Conservation (phyloP, 1,140 invertebrate genomes). For the Campoletis sonorensis region DNA sequence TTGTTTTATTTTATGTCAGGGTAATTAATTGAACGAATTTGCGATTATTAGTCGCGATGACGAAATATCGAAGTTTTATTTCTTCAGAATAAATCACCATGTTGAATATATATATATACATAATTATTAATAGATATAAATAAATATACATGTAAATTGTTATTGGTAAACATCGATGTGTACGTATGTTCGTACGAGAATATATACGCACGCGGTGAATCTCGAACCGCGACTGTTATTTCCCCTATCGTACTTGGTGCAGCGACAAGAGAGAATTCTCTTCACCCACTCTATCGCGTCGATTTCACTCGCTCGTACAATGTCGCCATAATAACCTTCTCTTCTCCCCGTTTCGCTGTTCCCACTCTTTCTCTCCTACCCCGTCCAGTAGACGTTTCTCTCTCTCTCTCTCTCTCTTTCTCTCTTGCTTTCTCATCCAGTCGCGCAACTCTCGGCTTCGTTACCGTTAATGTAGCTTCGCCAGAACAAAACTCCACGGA, state of each 20-base stretch:
- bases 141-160: neutral
- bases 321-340: conserved; percentile 27
- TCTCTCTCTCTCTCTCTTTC: neutral
- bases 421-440: neutral
- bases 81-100: neutral
- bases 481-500: neutral
- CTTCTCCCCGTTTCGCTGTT: conserved; percentile 19
- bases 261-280: neutral
- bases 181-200: neutral
- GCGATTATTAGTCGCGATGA: too few relatives aligned
- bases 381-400: neutral
- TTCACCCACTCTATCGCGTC: conserved; percentile 27
- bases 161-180: conserved; percentile 10
- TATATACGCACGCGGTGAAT: conserved; percentile 59
- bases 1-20: too few relatives aligned
- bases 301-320: neutral
- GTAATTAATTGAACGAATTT: too few relatives aligned
- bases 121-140: neutral
- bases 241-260: conserved; percentile 63
- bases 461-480: conserved; percentile 35
- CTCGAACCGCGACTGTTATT: conserved; percentile 67
- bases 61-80: too few relatives aligned
- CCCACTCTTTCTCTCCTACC: conserved; percentile 1
- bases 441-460: conserved; percentile 54
- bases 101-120: too few relatives aligned